These are phyloP conservation scores for Branchellion lobata DNA, from an alignment of 2,888 invertebrate species.

Conservation along the genomic window DNA sequence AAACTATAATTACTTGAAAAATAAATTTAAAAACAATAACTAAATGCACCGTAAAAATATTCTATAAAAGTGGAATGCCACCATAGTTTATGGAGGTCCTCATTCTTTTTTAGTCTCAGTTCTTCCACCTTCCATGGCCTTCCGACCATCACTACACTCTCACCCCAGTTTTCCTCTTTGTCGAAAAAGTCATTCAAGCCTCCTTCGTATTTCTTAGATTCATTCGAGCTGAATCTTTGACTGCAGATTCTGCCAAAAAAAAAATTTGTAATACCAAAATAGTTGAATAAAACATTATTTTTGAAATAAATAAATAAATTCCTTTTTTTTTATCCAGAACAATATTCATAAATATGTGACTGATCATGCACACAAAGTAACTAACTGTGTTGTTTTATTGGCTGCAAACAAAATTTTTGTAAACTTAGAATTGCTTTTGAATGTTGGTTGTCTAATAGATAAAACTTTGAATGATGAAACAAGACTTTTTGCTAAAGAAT, in stretches of 20 bases:
- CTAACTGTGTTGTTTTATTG: neutral
- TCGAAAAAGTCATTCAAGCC: conserved; percentile 80
- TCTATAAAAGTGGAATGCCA: conserved; percentile 61
- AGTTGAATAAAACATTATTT: neutral
- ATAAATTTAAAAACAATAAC: neutral
- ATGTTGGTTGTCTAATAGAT: neutral
- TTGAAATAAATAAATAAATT: too few species aligned
- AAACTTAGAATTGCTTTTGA: neutral
- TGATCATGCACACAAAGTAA: neutral
- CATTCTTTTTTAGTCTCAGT: conserved; percentile 87
- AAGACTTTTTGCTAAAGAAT: neutral
- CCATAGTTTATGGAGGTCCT: conserved; percentile 95
- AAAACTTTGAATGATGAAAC: neutral
- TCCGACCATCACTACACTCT: conserved; percentile 75
- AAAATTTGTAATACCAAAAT: neutral
- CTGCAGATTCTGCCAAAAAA: neutral
- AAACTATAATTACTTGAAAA: neutral
- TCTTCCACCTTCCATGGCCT: conserved; percentile 86
- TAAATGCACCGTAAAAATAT: neutral
- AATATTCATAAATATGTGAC: neutral
- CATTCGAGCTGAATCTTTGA: neutral
- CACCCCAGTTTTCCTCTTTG: conserved; percentile 78
- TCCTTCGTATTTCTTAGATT: conserved; percentile 20
- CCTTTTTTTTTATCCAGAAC: neutral
- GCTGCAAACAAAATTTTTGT: neutral